Conservation (phyloP, 2,797 vertebrate species). For the Cyprinella venusta region DNA sequence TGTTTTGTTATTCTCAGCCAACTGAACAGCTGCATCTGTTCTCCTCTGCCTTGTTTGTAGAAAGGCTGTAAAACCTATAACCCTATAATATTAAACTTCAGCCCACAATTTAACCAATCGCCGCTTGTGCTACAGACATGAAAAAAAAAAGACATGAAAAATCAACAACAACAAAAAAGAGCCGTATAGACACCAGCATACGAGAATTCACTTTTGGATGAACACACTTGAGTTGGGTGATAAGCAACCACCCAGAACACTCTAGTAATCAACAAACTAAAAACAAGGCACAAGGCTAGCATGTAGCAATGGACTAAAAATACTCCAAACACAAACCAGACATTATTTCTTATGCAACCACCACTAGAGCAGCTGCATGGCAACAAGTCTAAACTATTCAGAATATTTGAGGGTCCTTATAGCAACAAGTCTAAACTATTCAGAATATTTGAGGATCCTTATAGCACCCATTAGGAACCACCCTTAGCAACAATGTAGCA, state of each 20-base stretch:
- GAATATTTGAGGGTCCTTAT: not conserved
- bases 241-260: not conserved
- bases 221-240: not conserved
- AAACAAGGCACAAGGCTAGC: not conserved
- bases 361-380: not conserved
- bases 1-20: conserved; percentile 21
- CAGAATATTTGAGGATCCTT: not conserved
- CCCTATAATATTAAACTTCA: not conserved
- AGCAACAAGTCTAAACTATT: not conserved
- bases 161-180: no score
- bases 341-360: not conserved
- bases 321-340: not conserved
- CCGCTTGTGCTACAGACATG: not conserved
- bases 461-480: not conserved
- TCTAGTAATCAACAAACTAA: not conserved
- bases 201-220: not conserved
- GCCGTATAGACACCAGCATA: not conserved
- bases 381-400: not conserved
- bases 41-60: conserved; percentile 2
- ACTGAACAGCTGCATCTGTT: not conserved
- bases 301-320: not conserved
- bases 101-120: not conserved
- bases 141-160: not conserved
- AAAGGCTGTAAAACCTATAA: not conserved
- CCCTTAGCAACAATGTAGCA: no score